A percentile compares a stretch with the other conserved stretches of the same genome.
phyloP scores from a whole-genome alignment of 2,888 invertebrate species.

The Lutraria lutraria region DNA sequence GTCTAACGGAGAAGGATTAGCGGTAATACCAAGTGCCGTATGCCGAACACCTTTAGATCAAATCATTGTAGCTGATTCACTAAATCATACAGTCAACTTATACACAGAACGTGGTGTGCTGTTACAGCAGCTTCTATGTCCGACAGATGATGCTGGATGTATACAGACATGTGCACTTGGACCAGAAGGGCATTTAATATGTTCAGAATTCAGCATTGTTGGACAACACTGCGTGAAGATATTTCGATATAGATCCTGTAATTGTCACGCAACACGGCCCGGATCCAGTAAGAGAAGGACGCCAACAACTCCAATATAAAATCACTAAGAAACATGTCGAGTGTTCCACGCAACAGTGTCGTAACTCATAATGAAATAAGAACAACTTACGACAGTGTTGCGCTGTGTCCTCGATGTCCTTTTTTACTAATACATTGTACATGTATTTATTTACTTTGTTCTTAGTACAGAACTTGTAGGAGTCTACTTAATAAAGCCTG shows the following conservation, averaged over 20 bases:
- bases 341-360: too few relatives aligned
- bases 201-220: constrained; percentile 80
- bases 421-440: too few relatives aligned
- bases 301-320: constrained; percentile 70
- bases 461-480: too few relatives aligned
- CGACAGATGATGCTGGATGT: constrained; percentile 81
- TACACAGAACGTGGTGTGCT: constrained; percentile 81
- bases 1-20: constrained; percentile 74
- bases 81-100: constrained; percentile 82
- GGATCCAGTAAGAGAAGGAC: constrained; percentile 79
- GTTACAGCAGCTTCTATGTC: constrained; percentile 77
- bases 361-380: too few relatives aligned
- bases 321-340: too few relatives aligned
- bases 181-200: constrained; percentile 84
- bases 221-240: constrained; percentile 84
- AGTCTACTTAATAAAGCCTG: too few relatives aligned
- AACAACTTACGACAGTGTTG: too few relatives aligned
- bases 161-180: constrained; percentile 82
- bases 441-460: too few relatives aligned
- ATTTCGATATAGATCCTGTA: constrained; percentile 82
- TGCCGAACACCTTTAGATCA: constrained; percentile 79
- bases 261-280: constrained; percentile 78
- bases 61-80: constrained; percentile 80
- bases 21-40: constrained; percentile 80
- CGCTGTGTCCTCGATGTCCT: too few relatives aligned